A percentile compares a stretch with the other conserved stretches of the same genome.
Evolutionary conservation across 2,113 vertebrate species (phyloP).

Genomic region (Pipa parva): DNA sequence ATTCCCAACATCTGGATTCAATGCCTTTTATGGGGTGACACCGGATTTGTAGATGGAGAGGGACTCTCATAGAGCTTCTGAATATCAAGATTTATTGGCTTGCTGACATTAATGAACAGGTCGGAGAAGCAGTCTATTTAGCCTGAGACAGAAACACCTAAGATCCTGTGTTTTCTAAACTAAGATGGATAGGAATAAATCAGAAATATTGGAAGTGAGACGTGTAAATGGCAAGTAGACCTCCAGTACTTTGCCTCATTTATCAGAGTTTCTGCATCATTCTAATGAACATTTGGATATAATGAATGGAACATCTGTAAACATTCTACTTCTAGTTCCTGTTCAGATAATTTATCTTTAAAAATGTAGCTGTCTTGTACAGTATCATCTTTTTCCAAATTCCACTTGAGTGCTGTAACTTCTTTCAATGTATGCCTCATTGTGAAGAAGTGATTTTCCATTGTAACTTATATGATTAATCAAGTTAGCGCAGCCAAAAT

Average conservation of each 20-base stretch:
- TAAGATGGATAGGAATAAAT: conserved; percentile 64
- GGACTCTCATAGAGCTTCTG: conserved; percentile 62
- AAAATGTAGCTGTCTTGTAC: not conserved
- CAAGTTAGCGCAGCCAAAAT: no score
- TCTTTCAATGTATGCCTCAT: no score
- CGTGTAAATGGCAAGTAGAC: conserved; percentile 40
- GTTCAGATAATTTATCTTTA: no score
- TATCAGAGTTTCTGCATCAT: conserved; percentile 21
- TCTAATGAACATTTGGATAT: conserved; percentile 16
- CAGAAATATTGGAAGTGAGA: conserved; percentile 39
- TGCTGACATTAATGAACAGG: conserved; percentile 58
- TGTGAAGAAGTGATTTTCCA: no score
- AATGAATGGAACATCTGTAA: conserved; percentile 28
- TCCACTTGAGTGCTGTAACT: no score
- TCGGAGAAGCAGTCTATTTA: conserved; percentile 41
- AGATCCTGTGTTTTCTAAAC: conserved; percentile 51
- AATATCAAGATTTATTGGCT: conserved; percentile 56
- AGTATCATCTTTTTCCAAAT: no score
- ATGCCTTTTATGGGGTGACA: conserved; percentile 59
- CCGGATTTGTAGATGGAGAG: conserved; percentile 63
- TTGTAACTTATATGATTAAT: no score
- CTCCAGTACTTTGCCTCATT: conserved; percentile 22
- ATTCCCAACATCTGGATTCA: conserved; percentile 35
- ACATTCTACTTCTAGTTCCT: conserved; percentile 3
- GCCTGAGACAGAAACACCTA: conserved; percentile 48